A percentile compares a stretch with the other conserved stretches of the same genome.
phyloP scores from a whole-genome alignment of 2,888 invertebrate species.

The Mystacides longicornis region DNA sequence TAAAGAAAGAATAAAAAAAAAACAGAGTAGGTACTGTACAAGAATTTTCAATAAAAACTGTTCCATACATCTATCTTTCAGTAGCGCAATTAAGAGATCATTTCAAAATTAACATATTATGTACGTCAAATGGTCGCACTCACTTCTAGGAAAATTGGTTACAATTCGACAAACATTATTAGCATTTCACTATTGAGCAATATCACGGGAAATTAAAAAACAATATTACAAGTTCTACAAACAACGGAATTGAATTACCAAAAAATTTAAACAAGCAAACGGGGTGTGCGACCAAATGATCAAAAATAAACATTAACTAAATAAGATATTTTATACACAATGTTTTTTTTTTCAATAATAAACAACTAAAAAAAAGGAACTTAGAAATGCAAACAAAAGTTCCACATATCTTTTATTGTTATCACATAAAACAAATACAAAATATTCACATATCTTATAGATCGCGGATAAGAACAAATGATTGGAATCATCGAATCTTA shows the following conservation, averaged over 20 bases:
- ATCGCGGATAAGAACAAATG: neutral
- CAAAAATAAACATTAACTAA: neutral
- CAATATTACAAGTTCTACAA: neutral
- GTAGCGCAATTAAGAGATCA: slow-evolving; percentile 25
- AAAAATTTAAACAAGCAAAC: too few species aligned
- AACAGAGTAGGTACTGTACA: neutral
- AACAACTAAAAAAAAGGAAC: slow-evolving; percentile 26
- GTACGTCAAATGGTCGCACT: slow-evolving; percentile 18
- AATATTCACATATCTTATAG: too few species aligned
- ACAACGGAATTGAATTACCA: too few species aligned
- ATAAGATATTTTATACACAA: slow-evolving; percentile 7
- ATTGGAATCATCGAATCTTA: too few species aligned
- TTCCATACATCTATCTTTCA: slow-evolving; percentile 17
- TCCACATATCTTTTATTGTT: slow-evolving; percentile 25
- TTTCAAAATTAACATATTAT: slow-evolving; percentile 20
- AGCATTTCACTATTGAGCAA: neutral
- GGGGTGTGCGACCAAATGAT: too few species aligned
- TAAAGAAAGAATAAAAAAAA: neutral
- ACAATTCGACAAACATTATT: too few species aligned
- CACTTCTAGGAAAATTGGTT: too few species aligned
- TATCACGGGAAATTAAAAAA: neutral
- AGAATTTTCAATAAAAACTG: neutral
- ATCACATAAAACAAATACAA: neutral
- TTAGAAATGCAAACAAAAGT: slow-evolving; percentile 26
- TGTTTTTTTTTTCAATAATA: too few species aligned